Evolutionary conservation across 1,140 invertebrate genomes (phyloP), one percentile per base, ranked within the genome.

Genomic region (Phymastichus coffea): DNA sequence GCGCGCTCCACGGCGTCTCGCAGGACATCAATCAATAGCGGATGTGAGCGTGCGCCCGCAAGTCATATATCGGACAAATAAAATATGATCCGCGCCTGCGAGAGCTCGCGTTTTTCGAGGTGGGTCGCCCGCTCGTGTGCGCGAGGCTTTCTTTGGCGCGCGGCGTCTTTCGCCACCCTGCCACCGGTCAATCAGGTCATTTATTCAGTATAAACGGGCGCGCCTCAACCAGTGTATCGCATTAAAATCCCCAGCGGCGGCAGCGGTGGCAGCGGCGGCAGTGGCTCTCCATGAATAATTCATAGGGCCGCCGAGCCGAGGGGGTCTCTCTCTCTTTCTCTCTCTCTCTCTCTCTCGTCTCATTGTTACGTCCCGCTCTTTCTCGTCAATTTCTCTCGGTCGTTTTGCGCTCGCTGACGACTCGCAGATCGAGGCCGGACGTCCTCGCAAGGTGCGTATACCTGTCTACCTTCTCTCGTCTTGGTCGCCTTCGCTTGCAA

Each of bases 131-230:
- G 28, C 28, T 8, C 28, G n/a, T n/a, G n/a, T n/a, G n/a, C n/a
- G n/a, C n/a, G n/a, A n/a, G n/a, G n/a, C 28, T 30, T 1, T 30
- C 28, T 8, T 6, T 30, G 63, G 52, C 53, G 44, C 44, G 30
- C 64, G 47, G 12, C 64, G 61, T 51, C 37, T 49, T 35, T 71
- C 70, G 66, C 60, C 68, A 60, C 47, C 68, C 63, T 68, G 66
- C 71, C 66, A 69, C 67, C 60, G 67, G 71, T 76, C 73, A 76
- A 76, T 76, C 73, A 73, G 68, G 58, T 68, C 75, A 71, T 74
- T 76, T 72, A 74, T 73, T 73, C 70, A 64, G 68, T 70, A n/a
- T n/a, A 67, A 69, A 72, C 67, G 62, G 66, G 69, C 71, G 67
- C 70, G 66, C 67, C 66, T 70, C 68, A 71, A 70, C 72, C 67